Evolutionary conservation across 2,113 vertebrate genomes (phyloP).

Genomic region (Pitta sordida): DNA sequence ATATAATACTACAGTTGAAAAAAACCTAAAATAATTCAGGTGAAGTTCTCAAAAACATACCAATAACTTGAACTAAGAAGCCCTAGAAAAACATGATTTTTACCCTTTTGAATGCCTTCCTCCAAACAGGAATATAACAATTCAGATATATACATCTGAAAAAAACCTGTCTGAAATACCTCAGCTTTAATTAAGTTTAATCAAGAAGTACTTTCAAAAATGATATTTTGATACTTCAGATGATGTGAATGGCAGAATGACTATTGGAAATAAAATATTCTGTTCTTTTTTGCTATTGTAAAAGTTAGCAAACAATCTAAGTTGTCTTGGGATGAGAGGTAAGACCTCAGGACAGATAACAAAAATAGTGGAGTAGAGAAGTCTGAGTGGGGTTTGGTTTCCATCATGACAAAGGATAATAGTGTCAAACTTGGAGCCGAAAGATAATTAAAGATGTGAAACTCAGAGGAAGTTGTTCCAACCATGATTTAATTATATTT

Average conservation of each 20-base stretch:
- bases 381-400: neutral
- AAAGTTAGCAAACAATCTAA: neutral
- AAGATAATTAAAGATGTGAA: neutral
- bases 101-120: neutral
- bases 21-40: neutral
- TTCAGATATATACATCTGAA: neutral
- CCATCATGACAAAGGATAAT: neutral
- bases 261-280: neutral
- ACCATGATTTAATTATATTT: neutral
- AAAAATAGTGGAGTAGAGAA: neutral
- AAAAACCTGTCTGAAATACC: neutral
- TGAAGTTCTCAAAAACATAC: neutral
- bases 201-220: neutral
- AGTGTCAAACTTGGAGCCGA: neutral
- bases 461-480: neutral
- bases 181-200: neutral
- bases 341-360: neutral
- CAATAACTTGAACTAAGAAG: neutral
- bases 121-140: neutral
- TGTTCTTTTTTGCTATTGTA: neutral
- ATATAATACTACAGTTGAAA: neutral
- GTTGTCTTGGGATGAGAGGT: neutral
- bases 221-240: neutral
- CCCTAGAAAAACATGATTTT: neutral
- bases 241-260: accelerated